phyloP scores from a whole-genome alignment of 2,113 vertebrate species.

The Mellivora capensis region DNA sequence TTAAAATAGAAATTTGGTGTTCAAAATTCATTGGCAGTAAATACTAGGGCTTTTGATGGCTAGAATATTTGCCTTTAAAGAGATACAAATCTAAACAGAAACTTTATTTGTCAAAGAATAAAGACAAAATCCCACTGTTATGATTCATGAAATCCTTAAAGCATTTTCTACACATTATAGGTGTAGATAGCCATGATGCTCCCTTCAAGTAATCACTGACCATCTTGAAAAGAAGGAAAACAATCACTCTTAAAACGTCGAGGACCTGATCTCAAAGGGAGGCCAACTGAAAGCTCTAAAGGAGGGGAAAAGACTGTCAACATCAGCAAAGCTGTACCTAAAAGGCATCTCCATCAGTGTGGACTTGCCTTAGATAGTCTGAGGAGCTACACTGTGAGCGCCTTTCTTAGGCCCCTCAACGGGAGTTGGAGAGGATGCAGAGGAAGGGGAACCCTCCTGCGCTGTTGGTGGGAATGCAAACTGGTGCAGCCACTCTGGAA shows the following conservation, averaged over 20 bases:
- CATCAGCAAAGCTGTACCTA: background rate
- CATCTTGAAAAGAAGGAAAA: background rate
- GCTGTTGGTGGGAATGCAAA: background rate
- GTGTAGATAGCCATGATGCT: conserved; percentile 30
- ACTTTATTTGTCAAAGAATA: conserved; percentile 38
- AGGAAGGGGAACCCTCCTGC: background rate
- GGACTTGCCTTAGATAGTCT: background rate
- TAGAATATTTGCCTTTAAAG: background rate
- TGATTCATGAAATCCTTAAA: conserved; percentile 54
- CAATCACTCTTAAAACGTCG: background rate
- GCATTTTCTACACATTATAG: conserved; percentile 55
- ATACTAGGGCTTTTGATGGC: background rate
- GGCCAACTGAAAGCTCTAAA: background rate
- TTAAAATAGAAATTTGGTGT: background rate
- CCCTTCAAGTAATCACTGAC: background rate
- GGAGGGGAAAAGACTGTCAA: background rate
- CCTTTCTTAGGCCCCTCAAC: background rate
- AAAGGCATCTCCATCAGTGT: background rate
- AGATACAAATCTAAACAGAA: background rate
- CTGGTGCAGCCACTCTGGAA: background rate
- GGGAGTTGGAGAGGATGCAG: background rate
- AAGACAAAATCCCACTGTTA: conserved; percentile 54
- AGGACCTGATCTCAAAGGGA: background rate
- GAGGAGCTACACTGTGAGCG: background rate
- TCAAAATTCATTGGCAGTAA: background rate